phyloP scores from a whole-genome alignment of 2,113 vertebrate species.

The Indri indri region DNA sequence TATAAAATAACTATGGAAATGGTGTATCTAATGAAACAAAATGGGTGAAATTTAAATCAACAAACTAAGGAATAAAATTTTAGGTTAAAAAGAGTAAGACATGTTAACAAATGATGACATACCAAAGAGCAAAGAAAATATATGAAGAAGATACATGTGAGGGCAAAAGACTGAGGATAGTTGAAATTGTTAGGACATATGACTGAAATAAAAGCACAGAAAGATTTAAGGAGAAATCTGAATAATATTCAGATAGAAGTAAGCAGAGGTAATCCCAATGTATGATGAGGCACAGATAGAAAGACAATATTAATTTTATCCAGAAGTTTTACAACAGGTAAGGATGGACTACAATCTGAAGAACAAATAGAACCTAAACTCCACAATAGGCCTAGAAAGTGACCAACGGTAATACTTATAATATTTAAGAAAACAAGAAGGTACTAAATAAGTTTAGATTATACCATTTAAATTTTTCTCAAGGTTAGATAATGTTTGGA shows the following conservation, averaged over 20 bases:
- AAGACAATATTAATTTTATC: not conserved
- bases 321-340: not conserved
- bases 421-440: not conserved
- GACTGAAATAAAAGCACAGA: not conserved
- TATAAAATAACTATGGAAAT: not conserved
- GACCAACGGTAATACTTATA: not conserved
- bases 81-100: not conserved
- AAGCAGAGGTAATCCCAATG: not conserved
- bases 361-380: not conserved
- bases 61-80: constrained; percentile 29
- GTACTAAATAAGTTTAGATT: constrained; percentile 16
- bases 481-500: constrained; percentile 11
- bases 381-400: not conserved
- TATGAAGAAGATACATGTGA: not conserved
- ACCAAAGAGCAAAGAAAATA: constrained; percentile 10
- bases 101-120: constrained; percentile 30
- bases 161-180: not conserved
- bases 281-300: not conserved
- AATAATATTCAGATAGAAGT: not conserved
- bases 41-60: not conserved
- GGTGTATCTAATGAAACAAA: not conserved
- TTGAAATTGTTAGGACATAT: not conserved
- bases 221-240: not conserved
- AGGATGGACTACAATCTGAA: not conserved
- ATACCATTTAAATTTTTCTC: not conserved